These are phyloP conservation scores for Drosophila subpulchrella DNA, from an alignment of 1,140 invertebrate species.

Conservation along the genomic window DNA sequence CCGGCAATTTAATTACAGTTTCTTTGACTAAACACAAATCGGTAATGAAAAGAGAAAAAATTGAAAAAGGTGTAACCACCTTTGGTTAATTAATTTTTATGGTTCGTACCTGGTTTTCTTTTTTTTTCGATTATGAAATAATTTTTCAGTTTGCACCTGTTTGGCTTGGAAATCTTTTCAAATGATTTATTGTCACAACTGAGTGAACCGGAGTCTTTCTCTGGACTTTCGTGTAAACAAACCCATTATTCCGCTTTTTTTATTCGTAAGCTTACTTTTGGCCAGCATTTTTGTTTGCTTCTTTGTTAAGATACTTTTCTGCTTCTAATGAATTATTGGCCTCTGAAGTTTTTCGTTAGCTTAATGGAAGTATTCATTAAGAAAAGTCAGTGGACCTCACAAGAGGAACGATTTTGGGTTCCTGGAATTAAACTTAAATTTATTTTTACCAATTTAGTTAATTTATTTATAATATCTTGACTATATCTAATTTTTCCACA, in stretches of 20 bases:
- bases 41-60: conserved; percentile 41
- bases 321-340: conserved; percentile 65
- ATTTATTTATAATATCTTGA: neutral
- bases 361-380: conserved; percentile 66
- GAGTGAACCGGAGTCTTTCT: conserved; percentile 27
- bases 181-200: conserved; percentile 50
- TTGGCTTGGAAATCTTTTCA: conserved; percentile 9
- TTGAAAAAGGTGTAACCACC: conserved; percentile 53
- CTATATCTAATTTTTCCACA: neutral
- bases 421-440: neutral
- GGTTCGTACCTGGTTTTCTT: conserved; percentile 20
- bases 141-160: conserved; percentile 44
- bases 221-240: conserved; percentile 55
- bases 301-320: conserved; percentile 23
- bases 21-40: conserved; percentile 46
- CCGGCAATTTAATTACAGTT: conserved; percentile 64
- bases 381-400: conserved; percentile 16
- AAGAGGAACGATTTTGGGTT: neutral
- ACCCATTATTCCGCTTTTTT: conserved; percentile 57
- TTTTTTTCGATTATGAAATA: conserved; percentile 44
- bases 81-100: conserved; percentile 71
- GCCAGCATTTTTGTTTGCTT: conserved; percentile 13
- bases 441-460: neutral
- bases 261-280: conserved; percentile 27
- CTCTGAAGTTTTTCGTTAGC: conserved; percentile 35